Percentiles rank a stretch among this genome's conserved stretches.
Evolutionary conservation across 2,888 invertebrate species (phyloP).

Genomic region (Torymus auratus): DNA sequence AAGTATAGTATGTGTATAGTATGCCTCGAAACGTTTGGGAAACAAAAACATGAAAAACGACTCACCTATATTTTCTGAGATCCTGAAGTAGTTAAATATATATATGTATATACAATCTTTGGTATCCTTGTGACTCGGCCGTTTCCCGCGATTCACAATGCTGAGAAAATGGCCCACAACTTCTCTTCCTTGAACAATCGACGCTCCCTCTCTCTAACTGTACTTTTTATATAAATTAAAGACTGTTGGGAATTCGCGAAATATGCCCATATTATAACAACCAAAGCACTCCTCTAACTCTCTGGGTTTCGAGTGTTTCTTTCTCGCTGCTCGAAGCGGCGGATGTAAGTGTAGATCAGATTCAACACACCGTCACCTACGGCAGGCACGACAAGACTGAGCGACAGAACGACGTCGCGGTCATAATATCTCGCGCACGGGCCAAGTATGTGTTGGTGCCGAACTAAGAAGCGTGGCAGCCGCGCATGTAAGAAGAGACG

Average conservation of each 20-base stretch:
- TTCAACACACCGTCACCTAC: neutral
- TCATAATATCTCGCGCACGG: neutral
- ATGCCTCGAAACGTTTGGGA: neutral
- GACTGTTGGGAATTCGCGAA: slow-evolving; percentile 69
- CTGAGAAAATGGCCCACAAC: too few relatives aligned
- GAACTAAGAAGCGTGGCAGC: too few relatives aligned
- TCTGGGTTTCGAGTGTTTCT: neutral
- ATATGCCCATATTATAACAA: slow-evolving; percentile 68
- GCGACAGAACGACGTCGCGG: neutral
- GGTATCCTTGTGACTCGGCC: slow-evolving; percentile 23
- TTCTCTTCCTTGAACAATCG: neutral
- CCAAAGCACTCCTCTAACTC: neutral
- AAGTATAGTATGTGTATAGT: neutral
- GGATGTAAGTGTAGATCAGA: neutral
- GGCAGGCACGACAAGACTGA: slow-evolving; percentile 29
- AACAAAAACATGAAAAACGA: neutral
- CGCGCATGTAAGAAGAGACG: neutral
- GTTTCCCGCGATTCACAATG: neutral
- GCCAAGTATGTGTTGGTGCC: too few relatives aligned
- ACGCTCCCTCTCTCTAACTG: slow-evolving; percentile 54
- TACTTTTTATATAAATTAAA: slow-evolving; percentile 71
- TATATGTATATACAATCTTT: slow-evolving; percentile 33
- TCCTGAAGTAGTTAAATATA: neutral
- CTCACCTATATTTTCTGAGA: slow-evolving; percentile 38
- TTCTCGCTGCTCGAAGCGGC: too few relatives aligned